Evolutionary conservation across 2,888 invertebrate genomes (phyloP).

Genomic region (Catocala fraxini): DNA sequence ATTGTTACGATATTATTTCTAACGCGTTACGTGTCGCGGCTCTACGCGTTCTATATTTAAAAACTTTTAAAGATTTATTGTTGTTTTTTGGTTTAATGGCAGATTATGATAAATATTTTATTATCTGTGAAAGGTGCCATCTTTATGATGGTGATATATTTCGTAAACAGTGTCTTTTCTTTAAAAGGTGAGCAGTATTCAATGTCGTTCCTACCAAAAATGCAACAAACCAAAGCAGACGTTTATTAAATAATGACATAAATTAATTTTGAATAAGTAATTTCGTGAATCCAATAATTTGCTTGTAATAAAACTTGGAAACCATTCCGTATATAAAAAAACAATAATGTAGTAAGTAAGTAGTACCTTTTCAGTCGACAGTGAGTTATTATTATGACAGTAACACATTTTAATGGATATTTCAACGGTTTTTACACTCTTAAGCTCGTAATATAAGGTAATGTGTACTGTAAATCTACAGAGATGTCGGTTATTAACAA

Average conservation of each 20-base stretch:
- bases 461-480: constrained; percentile 48
- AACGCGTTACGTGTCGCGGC: constrained; percentile 44
- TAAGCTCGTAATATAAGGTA: constrained; percentile 51
- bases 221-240: not conserved
- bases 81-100: constrained; percentile 4
- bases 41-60: constrained; percentile 50
- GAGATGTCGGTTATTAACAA: constrained; percentile 45
- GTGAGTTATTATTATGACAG: constrained; percentile 40
- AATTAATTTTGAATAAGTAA: constrained; percentile 10
- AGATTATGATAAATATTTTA: not conserved
- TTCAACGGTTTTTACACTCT: constrained; percentile 49
- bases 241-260: constrained; percentile 12
- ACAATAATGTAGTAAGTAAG: constrained; percentile 40
- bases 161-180: not conserved
- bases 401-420: constrained; percentile 45
- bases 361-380: constrained; percentile 26
- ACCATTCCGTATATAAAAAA: constrained; percentile 32
- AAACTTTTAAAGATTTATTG: constrained; percentile 16
- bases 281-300: constrained; percentile 3
- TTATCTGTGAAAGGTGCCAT: constrained; percentile 3
- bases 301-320: constrained; percentile 14
- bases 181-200: constrained; percentile 2
- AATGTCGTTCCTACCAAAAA: not conserved
- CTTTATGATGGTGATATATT: not conserved
- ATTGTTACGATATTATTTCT: constrained; percentile 57